Percentiles rank a stretch among this genome's conserved stretches.
These are phyloP conservation scores for Dendrocincla fuliginosa DNA, from an alignment of 2,797 vertebrate species.

Conservation along the genomic window DNA sequence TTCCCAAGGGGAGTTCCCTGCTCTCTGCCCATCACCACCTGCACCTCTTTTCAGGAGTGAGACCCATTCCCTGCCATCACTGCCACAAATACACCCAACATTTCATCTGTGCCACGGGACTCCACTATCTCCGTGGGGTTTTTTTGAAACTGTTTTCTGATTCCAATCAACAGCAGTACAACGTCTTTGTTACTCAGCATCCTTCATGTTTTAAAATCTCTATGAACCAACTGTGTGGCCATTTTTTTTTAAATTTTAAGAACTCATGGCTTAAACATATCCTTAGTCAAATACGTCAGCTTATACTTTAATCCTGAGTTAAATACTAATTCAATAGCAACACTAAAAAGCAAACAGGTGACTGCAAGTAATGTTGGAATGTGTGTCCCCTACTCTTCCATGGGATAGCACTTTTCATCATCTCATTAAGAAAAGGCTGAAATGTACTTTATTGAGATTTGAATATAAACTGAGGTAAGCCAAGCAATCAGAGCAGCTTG, in stretches of 20 bases:
- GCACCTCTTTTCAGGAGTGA: background rate
- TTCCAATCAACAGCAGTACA: background rate
- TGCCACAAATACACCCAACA: background rate
- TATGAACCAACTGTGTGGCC: background rate
- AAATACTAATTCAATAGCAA: conserved; percentile 56
- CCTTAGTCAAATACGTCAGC: conserved; percentile 31
- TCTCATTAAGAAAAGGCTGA: conserved; percentile 36
- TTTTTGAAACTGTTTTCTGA: background rate
- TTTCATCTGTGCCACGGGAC: background rate
- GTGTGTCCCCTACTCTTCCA: background rate
- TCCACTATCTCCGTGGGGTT: background rate
- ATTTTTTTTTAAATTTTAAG: background rate
- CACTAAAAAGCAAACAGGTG: conserved; percentile 59
- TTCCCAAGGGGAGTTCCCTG: background rate
- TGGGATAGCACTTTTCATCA: background rate
- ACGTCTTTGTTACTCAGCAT: background rate
- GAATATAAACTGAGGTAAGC: conserved; percentile 52
- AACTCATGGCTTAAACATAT: conserved; percentile 30
- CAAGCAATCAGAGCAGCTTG: conserved; percentile 28
- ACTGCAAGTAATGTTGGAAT: conserved; percentile 14
- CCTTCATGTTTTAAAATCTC: background rate
- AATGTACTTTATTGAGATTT: conserved; percentile 40
- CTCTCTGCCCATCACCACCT: background rate
- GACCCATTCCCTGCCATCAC: background rate
- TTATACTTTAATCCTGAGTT: conserved; percentile 56